Evolutionary conservation across 2,888 invertebrate genomes (phyloP).

Genomic region (Nephrotoma guestfalica): DNA sequence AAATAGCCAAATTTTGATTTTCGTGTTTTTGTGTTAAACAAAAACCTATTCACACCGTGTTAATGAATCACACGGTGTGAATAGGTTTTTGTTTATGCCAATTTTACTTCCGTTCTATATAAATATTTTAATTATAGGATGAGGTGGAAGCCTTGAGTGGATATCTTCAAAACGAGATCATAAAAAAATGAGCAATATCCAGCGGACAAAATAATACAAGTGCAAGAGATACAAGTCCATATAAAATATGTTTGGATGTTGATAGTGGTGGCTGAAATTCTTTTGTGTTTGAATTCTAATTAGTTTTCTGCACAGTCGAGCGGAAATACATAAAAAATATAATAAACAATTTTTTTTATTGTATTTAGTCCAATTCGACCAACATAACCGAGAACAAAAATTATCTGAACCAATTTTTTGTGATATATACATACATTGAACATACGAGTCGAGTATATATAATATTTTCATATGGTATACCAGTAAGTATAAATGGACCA

Average conservation of each 20-base stretch:
- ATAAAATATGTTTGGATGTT: not conserved
- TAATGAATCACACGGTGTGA: not conserved
- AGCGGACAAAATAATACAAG: not conserved
- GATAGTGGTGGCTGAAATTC: not conserved
- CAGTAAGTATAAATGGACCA: not conserved
- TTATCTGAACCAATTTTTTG: not conserved
- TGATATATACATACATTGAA: not conserved
- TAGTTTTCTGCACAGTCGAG: constrained; percentile 2
- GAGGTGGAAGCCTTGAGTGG: not conserved
- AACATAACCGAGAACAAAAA: not conserved
- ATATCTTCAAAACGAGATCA: not conserved
- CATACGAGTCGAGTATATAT: not conserved
- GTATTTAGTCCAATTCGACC: not conserved
- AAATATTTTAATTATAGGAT: not conserved
- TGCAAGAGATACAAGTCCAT: not conserved
- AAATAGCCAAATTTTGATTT: not conserved
- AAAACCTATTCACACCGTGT: too few relatives aligned
- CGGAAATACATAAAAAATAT: not conserved
- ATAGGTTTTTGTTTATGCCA: not conserved
- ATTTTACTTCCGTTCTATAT: not conserved
- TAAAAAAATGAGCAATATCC: not conserved
- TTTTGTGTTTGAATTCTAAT: constrained; percentile 1
- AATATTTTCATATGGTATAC: not conserved
- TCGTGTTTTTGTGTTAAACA: not conserved
- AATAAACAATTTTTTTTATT: not conserved